A percentile compares a stretch with the other conserved stretches of the same genome.
These are phyloP conservation scores for Rutilus rutilus DNA, from an alignment of 2,113 vertebrate genomes.

Conservation along the genomic window DNA sequence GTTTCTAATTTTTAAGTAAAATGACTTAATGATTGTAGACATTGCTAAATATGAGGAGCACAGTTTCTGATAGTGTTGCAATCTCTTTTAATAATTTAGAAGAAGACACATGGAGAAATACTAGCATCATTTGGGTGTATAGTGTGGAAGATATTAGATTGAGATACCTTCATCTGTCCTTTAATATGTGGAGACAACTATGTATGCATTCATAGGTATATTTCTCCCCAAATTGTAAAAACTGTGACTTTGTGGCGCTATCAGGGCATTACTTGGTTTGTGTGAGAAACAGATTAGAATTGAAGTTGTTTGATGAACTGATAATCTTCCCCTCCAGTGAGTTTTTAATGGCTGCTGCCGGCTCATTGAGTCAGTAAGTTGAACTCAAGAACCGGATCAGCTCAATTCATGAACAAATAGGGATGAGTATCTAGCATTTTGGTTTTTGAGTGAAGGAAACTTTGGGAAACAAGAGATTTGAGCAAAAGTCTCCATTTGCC, in stretches of 20 bases:
- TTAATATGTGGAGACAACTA: neutral
- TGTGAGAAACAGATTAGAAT: neutral
- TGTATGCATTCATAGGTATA: neutral
- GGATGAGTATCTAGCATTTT: neutral
- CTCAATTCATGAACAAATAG: neutral
- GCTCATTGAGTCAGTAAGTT: conserved; percentile 12
- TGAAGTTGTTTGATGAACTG: neutral
- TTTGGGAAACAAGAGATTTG: neutral
- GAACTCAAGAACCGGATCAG: neutral
- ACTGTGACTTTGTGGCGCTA: neutral
- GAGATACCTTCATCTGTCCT: neutral
- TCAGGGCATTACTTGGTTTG: neutral
- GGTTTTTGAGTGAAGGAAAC: neutral
- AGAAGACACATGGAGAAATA: neutral
- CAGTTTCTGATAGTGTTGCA: neutral
- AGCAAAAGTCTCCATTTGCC: neutral
- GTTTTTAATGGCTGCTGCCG: neutral
- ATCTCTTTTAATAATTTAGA: neutral
- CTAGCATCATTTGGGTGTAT: neutral
- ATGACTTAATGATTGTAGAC: no score
- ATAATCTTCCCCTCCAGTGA: conserved; percentile 3
- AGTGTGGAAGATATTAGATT: neutral
- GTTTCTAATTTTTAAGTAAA: no score
- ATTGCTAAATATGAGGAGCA: no score
- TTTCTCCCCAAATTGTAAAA: neutral